Evolutionary conservation across 2,888 invertebrate species (phyloP).

Genomic region (Apomyelois bistriatella): DNA sequence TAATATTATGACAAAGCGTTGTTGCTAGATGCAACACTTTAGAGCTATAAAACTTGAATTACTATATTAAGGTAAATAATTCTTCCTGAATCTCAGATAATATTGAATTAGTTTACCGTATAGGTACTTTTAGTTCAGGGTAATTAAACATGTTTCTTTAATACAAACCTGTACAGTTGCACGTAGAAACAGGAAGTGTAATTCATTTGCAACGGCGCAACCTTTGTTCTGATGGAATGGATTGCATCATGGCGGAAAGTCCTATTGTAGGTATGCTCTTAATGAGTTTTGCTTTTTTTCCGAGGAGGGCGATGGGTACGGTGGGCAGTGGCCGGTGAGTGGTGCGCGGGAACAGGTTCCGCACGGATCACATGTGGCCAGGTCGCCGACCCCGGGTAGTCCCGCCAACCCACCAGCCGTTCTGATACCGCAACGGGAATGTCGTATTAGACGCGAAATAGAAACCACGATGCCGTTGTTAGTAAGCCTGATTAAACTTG

Average conservation of each 20-base stretch:
- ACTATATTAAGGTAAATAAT: no score
- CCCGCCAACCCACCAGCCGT: slow-evolving; percentile 37
- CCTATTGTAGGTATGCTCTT: slow-evolving; percentile 6
- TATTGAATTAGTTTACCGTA: no score
- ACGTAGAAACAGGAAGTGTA: neutral
- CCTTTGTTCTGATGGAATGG: slow-evolving; percentile 9
- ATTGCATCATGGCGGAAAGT: slow-evolving; percentile 11
- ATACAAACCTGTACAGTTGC: neutral
- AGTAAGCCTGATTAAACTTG: neutral
- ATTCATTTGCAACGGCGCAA: slow-evolving; percentile 2
- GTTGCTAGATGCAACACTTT: neutral
- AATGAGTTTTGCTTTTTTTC: slow-evolving; percentile 28
- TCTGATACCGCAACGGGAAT: slow-evolving; percentile 31
- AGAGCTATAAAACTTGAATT: neutral
- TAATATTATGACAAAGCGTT: slow-evolving; percentile 12
- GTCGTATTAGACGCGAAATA: slow-evolving; percentile 22
- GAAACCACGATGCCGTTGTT: neutral
- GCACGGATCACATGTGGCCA: slow-evolving; percentile 65
- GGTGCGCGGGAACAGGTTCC: slow-evolving; percentile 68
- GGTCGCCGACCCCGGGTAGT: slow-evolving; percentile 66
- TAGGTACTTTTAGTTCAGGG: no score
- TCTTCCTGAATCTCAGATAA: no score
- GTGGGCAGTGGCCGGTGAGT: slow-evolving; percentile 51
- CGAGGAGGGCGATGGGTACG: slow-evolving; percentile 32
- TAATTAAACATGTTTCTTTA: neutral